Conservation (phyloP, 2,888 invertebrate genomes). For the Meta bourneti region DNA sequence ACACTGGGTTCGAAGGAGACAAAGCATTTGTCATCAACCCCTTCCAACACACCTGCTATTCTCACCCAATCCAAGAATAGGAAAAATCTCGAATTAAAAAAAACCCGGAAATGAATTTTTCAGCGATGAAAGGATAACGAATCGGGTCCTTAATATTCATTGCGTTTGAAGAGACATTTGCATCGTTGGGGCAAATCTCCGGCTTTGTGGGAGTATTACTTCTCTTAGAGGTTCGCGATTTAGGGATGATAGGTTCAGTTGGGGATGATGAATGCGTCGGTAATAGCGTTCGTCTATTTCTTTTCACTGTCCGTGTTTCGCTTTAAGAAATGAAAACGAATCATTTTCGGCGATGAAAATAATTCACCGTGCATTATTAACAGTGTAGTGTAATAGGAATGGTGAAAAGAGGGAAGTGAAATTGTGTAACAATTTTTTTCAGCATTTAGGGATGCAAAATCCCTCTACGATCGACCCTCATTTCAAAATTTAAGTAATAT, state of each 20-base stretch:
- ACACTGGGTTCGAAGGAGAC: conserved; percentile 7
- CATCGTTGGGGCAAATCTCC: not conserved
- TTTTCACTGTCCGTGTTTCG: not conserved
- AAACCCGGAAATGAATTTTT: conserved; percentile 9
- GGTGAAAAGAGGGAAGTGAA: no score
- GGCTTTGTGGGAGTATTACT: not conserved
- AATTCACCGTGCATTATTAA: no score
- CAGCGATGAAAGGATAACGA: conserved; percentile 15
- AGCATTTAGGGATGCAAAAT: no score
- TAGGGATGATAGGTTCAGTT: not conserved
- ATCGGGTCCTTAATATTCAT: conserved; percentile 41
- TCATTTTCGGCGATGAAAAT: no score
- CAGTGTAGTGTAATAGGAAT: no score
- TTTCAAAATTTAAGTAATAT: no score
- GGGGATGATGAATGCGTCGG: not conserved
- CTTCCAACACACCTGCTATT: conserved; percentile 33
- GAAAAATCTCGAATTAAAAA: conserved; percentile 16
- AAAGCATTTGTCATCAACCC: conserved; percentile 27
- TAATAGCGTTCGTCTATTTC: not conserved
- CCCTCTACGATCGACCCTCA: no score
- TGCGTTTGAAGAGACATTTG: not conserved
- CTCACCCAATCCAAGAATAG: not conserved
- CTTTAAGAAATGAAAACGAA: not conserved
- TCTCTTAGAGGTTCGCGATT: not conserved
- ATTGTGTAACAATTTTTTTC: no score